A percentile compares a stretch with the other conserved stretches of the same genome.
These are phyloP conservation scores for Nasonia vitripennis DNA, from an alignment of 1,140 invertebrate species.

Conservation along the genomic window DNA sequence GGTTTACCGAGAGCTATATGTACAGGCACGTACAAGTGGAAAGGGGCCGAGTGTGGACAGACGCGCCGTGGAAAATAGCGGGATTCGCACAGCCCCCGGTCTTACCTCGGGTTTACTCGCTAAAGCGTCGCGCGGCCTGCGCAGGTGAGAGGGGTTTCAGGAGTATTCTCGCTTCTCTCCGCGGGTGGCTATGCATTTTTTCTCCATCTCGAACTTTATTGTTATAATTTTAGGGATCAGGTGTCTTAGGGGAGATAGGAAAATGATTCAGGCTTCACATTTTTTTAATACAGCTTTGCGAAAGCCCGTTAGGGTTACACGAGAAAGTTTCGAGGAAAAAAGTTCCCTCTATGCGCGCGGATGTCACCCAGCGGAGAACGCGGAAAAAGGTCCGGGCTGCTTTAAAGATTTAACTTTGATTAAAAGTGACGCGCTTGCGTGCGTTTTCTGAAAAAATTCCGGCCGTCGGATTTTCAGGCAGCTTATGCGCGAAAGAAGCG, in stretches of 20 bases:
- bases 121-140: constrained; percentile 58
- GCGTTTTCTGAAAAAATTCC: no score
- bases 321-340: not conserved
- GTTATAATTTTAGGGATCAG: constrained; percentile 15
- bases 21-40: constrained; percentile 23
- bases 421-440: not conserved
- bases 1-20: no score
- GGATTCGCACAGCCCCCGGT: constrained; percentile 54
- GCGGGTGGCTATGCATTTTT: not conserved
- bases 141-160: not conserved
- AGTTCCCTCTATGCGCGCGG: not conserved
- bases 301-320: not conserved
- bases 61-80: constrained; percentile 60
- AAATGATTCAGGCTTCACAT: no score
- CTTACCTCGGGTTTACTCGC: constrained; percentile 65
- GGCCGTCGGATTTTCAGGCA: not conserved
- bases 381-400: no score
- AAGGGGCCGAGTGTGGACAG: constrained; percentile 43
- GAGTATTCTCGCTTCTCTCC: constrained; percentile 49
- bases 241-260: no score
- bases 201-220: not conserved
- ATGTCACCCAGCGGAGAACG: no score
- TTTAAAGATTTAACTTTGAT: constrained; percentile 1
- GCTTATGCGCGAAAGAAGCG: not conserved
- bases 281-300: no score